Base-by-base conservation (phyloP, 2,888 invertebrate species). In the Sycophila texana region DNA sequence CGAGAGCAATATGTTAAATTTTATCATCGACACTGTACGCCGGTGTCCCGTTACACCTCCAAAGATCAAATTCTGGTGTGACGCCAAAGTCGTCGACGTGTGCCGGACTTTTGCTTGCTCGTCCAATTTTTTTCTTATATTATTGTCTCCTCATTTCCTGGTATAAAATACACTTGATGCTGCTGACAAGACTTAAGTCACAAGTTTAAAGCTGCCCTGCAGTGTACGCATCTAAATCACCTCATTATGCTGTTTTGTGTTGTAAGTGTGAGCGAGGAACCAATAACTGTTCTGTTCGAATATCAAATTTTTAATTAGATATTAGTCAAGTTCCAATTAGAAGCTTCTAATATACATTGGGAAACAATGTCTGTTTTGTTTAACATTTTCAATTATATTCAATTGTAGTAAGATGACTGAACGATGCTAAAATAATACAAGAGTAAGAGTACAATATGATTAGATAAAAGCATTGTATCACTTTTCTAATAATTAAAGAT, bases 31-130 rank as follows among this genome's bases (percentile, higher is more conserved):
- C 74, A 66, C 39, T 53, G 75, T 49, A 57, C 20, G 53, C 16
- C 66, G 72, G 79, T 79, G 53, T 79, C 79, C 65, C 72, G 75
- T 79, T 79, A 79, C 79, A 75, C 49, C 60, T 60, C 22, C 51
- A 20, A 63, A 61, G 61, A 74, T 74, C 63, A 57, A 51, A 74
- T 39, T 71, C 70, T 79, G 78, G 78, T 79, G 57, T 74, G 51
- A 74, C 68, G 78, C 74, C 74, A 79, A 79, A 63, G 58, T 53
- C 51, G 58, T 12, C 18, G 53, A 4, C 12, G 53, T n/a, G 49
- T n/a, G 49, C 39, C n/a, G 30, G 22, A 49, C 63, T 65, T 76
- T 53, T 39, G 57, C 57, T 74, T 49, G 47, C 47, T 57, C 18
- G 16, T 60, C 51, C 51, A 67, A 67, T 16, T 67, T 57, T 55